These are phyloP conservation scores for Oceanodroma tethys DNA, from an alignment of 2,113 vertebrate species.

Conservation along the genomic window DNA sequence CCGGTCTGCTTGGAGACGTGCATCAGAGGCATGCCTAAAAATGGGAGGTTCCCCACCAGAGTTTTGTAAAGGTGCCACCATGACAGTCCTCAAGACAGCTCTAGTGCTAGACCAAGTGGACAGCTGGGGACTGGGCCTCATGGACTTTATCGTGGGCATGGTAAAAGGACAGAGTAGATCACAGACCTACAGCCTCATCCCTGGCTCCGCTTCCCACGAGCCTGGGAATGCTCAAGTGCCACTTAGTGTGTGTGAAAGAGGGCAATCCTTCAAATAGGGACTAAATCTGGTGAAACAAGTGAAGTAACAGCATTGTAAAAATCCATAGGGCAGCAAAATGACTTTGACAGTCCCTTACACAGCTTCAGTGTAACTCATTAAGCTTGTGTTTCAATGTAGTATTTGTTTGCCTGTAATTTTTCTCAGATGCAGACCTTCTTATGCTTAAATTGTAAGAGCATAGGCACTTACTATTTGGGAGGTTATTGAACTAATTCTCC, in stretches of 20 bases:
- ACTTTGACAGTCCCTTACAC: not conserved
- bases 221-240: not conserved
- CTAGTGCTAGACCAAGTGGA: not conserved
- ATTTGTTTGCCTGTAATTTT: constrained; percentile 32
- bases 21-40: not conserved
- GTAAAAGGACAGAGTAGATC: not conserved
- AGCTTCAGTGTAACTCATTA: not conserved
- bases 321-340: not conserved
- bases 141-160: not conserved
- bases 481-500: constrained; percentile 39
- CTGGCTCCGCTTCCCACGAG: not conserved
- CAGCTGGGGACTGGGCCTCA: not conserved
- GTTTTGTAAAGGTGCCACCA: fast-evolving
- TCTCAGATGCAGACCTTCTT: constrained; percentile 20
- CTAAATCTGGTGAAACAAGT: not conserved
- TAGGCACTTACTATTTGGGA: constrained; percentile 19
- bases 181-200: not conserved
- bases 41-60: not conserved
- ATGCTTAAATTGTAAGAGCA: not conserved
- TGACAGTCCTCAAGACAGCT: not conserved
- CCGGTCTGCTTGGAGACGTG: not conserved
- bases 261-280: not conserved
- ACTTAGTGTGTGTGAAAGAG: not conserved
- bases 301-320: not conserved
- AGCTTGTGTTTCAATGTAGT: constrained; percentile 1